phyloP scores from a whole-genome alignment of 2,113 vertebrate genomes.

The Oncorhynchus mykiss region DNA sequence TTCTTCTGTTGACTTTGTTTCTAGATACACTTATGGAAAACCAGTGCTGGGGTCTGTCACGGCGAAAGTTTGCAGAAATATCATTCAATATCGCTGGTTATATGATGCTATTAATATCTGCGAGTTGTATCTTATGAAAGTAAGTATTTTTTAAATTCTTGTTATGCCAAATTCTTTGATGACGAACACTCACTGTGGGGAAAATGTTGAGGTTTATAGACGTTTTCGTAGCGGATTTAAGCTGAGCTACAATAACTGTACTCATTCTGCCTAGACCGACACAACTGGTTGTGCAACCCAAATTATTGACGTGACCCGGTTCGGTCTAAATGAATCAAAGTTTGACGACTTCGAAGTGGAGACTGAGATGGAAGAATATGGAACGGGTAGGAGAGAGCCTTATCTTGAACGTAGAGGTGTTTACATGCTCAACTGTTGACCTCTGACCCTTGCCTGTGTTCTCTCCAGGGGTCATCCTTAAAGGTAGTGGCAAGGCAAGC shows the following conservation, averaged over 20 bases:
- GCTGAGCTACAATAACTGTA: neutral
- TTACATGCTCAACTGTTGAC: neutral
- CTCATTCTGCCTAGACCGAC: conserved; percentile 60
- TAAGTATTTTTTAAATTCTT: conserved; percentile 34
- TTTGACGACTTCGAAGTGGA: conserved; percentile 41
- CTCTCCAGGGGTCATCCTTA: conserved; percentile 56
- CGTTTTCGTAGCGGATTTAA: neutral
- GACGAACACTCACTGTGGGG: neutral
- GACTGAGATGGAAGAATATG: conserved; percentile 64
- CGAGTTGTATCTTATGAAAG: conserved; percentile 49
- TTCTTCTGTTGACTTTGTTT: neutral
- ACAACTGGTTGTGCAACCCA: conserved; percentile 62
- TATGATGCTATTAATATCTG: neutral
- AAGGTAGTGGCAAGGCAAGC: neutral
- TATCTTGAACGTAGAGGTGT: neutral
- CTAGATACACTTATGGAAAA: conserved; percentile 76
- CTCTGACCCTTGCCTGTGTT: conserved; percentile 7
- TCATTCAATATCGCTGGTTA: conserved; percentile 22
- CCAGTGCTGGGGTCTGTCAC: conserved; percentile 65
- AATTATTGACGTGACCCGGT: conserved; percentile 38
- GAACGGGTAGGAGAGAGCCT: conserved; percentile 61
- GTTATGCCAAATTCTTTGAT: neutral
- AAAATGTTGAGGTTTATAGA: neutral
- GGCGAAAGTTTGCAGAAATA: conserved; percentile 42
- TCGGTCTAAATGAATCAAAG: neutral